Percentiles rank a stretch among this genome's conserved stretches.
Conservation (phyloP, 35 echinoderm and acorn worm genomes). For the Patiria miniata region DNA sequence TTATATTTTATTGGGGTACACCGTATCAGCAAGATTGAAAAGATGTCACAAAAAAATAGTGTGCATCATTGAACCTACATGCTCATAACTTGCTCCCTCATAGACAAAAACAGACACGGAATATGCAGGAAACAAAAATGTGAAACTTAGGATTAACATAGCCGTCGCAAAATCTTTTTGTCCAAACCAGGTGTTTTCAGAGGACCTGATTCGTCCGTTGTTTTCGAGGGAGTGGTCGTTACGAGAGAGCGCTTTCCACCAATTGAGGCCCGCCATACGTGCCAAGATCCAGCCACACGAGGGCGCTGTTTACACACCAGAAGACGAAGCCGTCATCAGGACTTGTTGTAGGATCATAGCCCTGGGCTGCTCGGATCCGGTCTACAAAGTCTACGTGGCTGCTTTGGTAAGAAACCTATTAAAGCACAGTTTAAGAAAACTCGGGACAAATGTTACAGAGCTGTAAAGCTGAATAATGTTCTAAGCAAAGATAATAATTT, state of each 20-base stretch:
- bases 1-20: too few species aligned
- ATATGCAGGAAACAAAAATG: too few species aligned
- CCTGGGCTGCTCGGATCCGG: conserved; percentile 67
- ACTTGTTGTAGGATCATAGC: conserved; percentile 58
- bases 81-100: too few species aligned
- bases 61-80: too few species aligned
- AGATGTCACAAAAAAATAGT: too few species aligned
- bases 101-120: too few species aligned
- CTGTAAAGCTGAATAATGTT: too few species aligned
- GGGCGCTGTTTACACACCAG: not conserved
- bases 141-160: too few species aligned
- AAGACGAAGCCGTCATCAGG: conserved; percentile 4
- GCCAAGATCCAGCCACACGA: conserved; percentile 19
- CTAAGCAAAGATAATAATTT: too few species aligned
- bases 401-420: conserved; percentile 54
- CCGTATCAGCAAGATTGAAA: too few species aligned
- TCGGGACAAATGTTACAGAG: too few species aligned
- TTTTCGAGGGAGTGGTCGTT: conserved; percentile 69
- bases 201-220: conserved; percentile 43
- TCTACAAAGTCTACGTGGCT: conserved; percentile 82
- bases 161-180: not conserved
- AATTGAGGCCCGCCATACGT: conserved; percentile 39
- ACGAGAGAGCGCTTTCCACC: conserved; percentile 62
- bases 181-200: conserved; percentile 47
- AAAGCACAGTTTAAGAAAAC: too few species aligned